Conservation (phyloP, 1,140 invertebrate species). For the Andricus grossulariae region DNA sequence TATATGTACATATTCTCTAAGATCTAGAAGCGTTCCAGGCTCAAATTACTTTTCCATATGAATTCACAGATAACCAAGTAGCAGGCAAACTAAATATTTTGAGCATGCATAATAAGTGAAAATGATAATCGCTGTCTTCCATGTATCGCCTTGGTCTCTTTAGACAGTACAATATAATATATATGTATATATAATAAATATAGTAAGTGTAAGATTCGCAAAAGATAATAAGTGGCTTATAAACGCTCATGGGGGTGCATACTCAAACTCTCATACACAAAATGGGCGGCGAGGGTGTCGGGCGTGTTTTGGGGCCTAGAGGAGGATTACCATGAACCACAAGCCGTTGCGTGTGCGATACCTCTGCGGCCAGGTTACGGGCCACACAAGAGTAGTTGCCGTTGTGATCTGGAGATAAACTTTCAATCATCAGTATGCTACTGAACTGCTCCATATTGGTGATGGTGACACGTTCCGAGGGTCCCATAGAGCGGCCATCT, state of each 20-base stretch:
- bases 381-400: conserved; percentile 87
- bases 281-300: conserved; percentile 69
- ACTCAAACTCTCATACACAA: conserved; percentile 48
- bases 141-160: not conserved
- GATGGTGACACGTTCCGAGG: conserved; percentile 79
- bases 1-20: conserved; percentile 7
- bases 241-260: conserved; percentile 53
- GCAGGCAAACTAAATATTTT: conserved; percentile 23
- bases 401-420: conserved; percentile 85
- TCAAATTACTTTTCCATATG: conserved; percentile 3
- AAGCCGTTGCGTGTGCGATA: conserved; percentile 84
- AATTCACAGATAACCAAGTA: conserved; percentile 18
- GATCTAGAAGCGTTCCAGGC: conserved; percentile 13
- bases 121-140: not conserved
- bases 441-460: conserved; percentile 86
- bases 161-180: not conserved
- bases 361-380: conserved; percentile 83
- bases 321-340: conserved; percentile 87
- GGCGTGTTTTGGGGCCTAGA: conserved; percentile 62
- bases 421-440: conserved; percentile 87
- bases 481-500: conserved; percentile 81
- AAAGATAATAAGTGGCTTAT: conserved; percentile 42
- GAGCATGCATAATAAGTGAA: not conserved
- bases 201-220: not conserved
- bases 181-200: conserved; percentile 2